Evolutionary conservation across 2,888 invertebrate species (phyloP).

Genomic region (Periphyllus acericola): DNA sequence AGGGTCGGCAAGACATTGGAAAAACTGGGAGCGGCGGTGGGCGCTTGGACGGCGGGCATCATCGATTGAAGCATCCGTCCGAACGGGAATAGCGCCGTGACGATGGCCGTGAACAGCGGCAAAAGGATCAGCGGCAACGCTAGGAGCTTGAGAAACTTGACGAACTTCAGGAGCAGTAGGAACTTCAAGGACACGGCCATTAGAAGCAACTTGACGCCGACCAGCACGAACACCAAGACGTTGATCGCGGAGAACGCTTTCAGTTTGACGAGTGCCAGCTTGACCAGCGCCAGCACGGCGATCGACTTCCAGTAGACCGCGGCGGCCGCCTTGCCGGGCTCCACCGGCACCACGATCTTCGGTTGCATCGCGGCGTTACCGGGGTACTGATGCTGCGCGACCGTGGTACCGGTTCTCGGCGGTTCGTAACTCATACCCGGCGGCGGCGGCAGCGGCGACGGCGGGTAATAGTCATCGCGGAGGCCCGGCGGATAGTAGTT

Average conservation of each 20-base stretch:
- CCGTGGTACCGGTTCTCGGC: no score
- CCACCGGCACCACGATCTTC: no score
- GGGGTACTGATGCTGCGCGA: no score
- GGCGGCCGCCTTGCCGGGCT: no score
- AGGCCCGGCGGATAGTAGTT: no score
- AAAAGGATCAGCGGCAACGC: constrained; percentile 30
- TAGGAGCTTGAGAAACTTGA: constrained; percentile 64
- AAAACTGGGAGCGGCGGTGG: background rate
- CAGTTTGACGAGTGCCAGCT: constrained; percentile 64
- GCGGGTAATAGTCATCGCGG: no score
- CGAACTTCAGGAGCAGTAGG: constrained; percentile 64
- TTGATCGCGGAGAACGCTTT: constrained; percentile 63
- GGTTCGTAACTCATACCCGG: no score
- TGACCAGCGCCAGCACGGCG: constrained; percentile 64
- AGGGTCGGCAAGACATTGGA: background rate
- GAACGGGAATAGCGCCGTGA: background rate
- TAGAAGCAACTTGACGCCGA: constrained; percentile 63
- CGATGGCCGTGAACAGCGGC: background rate
- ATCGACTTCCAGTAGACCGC: constrained; percentile 63
- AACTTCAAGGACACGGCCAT: constrained; percentile 64
- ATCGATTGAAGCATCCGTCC: no score
- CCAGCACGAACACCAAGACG: constrained; percentile 62
- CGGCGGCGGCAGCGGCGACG: no score
- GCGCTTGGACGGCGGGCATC: background rate
- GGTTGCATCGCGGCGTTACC: no score